Conservation (phyloP, 64 coral and sea anemone species). For the Pachyseris speciosa region DNA sequence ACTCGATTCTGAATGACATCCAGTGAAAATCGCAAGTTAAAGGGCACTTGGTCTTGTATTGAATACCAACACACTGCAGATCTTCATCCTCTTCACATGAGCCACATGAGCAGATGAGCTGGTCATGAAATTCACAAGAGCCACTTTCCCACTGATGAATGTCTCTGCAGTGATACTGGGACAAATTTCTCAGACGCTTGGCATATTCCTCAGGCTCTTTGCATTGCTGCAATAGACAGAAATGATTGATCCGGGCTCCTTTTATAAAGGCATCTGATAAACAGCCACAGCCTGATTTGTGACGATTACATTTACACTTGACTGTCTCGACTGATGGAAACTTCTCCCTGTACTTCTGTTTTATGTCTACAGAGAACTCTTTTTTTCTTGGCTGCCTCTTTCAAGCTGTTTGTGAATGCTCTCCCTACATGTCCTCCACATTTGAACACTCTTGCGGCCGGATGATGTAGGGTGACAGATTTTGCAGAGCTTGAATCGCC, state of each 20-base stretch:
- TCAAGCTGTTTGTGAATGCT: constrained; percentile 43
- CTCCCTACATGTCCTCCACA: constrained; percentile 71
- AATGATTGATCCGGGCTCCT: constrained; percentile 60
- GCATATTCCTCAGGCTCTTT: constrained; percentile 36
- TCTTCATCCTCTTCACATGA: no score
- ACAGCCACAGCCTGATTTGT: constrained; percentile 55
- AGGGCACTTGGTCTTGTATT: no score
- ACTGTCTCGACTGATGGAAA: constrained; percentile 38
- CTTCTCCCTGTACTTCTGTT: constrained; percentile 4
- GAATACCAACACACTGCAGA: no score
- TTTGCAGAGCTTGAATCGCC: no score
- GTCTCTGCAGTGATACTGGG: constrained; percentile 40
- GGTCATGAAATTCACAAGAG: no score
- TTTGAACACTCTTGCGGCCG: not conserved
- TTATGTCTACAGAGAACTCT: constrained; percentile 20
- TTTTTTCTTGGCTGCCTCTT: constrained; percentile 62
- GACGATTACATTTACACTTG: constrained; percentile 45
- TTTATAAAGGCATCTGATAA: constrained; percentile 50
- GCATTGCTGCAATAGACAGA: constrained; percentile 59
- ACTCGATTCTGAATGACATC: no score
- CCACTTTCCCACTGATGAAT: no score
- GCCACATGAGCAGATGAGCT: no score
- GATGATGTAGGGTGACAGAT: not conserved
- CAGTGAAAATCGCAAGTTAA: no score
- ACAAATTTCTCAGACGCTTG: not conserved